Evolutionary conservation across 2,888 invertebrate genomes (phyloP).

Genomic region (Sarcophaga carnaria): DNA sequence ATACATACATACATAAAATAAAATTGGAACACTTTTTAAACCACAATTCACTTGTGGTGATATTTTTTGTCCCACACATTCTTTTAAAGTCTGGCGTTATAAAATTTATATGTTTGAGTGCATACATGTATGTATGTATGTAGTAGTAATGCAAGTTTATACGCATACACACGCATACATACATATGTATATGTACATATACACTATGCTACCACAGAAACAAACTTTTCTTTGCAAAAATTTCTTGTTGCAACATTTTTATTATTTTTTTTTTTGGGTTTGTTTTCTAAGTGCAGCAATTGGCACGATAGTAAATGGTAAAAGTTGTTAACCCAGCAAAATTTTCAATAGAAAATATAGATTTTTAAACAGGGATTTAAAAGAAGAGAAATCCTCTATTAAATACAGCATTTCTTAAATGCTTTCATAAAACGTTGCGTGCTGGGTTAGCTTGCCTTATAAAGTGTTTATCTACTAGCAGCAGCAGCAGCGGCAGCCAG

Average conservation of each 20-base stretch:
- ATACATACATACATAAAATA: constrained; percentile 42
- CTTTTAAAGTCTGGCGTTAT: background rate
- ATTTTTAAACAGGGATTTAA: background rate
- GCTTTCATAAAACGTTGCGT: background rate
- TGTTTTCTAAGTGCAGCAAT: constrained; percentile 33
- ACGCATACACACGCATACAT: background rate
- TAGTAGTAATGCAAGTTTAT: background rate
- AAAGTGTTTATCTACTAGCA: background rate
- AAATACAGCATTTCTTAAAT: too few species aligned
- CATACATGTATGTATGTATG: background rate
- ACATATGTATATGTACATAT: background rate
- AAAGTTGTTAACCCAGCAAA: constrained; percentile 11
- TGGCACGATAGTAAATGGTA: constrained; percentile 32
- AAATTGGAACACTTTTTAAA: constrained; percentile 65
- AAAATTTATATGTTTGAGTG: background rate
- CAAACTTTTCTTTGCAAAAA: constrained; percentile 30
- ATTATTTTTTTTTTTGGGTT: background rate
- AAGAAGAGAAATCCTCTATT: background rate
- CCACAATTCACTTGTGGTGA: constrained; percentile 65
- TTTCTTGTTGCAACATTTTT: constrained; percentile 5
- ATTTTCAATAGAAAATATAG: background rate
- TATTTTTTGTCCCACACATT: background rate
- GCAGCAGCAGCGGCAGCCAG: background rate
- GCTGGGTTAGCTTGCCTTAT: constrained; percentile 19
- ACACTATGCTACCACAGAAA: background rate